Evolutionary conservation across 2,797 vertebrate species (phyloP), one percentile per base, ranked within the genome.

Genomic region (Chaunax sp.): DNA sequence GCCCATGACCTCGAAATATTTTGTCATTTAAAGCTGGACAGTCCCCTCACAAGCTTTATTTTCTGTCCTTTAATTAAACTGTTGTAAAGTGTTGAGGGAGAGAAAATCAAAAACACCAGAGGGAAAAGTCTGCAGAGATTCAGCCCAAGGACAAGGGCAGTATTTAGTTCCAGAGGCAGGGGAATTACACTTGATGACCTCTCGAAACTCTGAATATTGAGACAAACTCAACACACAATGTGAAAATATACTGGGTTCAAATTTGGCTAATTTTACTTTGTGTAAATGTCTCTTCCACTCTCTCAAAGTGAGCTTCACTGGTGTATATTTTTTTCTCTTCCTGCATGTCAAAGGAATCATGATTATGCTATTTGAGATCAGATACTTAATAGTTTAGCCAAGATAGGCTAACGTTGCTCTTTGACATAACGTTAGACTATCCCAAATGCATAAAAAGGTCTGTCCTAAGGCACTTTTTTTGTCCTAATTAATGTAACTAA

Each of bases 121-220:
- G 67, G 47, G 25, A 64, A 77, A 66, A 38, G 20, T 47, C 75
- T 61, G 58, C 45, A 61, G 81, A 78, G 77, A 88, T 64, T 69
- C 22, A 59, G 50, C 84, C 73, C 58, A 68, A 61, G 65, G 52
- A 73, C 63, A 80, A 53, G 12, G 43, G 26, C 52, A 66, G 47
- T 44, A 72, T 74, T 81, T 74, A 59, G 71, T 75, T 81, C 52
- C 8, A 59, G 64, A 75, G 53, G 52, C 77, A 58, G 20, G 63
- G 70, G 69, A 75, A 50, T 75, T 82, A 79, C 66, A 69, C 49
- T 45, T 70, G 60, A 67, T 67, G 71, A 73, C 69, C 58, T 60
- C 50, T 35, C 58, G n/a, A 72, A 74, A 72, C 35, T 14, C 61
- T 25, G 40, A 44, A 47, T 35, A 59, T 40, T 55, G 35, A 47